A percentile compares a stretch with the other conserved stretches of the same genome.
Evolutionary conservation across 2,888 invertebrate species (phyloP).

Genomic region (Hermaeophaga mercurialis): DNA sequence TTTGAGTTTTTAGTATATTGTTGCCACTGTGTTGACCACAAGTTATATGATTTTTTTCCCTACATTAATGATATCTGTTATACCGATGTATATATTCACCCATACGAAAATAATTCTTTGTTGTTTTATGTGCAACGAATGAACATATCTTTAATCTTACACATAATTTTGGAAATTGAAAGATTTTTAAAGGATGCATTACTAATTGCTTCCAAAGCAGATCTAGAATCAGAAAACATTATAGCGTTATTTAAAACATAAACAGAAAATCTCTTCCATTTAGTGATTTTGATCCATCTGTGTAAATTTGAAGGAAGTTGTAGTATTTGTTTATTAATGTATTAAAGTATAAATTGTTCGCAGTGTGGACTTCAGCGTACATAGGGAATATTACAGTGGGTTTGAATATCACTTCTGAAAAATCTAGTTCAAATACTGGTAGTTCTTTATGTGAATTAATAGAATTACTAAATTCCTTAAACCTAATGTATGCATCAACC

Average conservation of each 20-base stretch:
- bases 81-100: background rate
- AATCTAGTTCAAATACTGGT: constrained; percentile 1
- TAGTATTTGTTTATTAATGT: background rate
- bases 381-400: background rate
- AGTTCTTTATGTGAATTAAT: background rate
- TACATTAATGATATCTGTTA: background rate
- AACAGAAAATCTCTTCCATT: constrained; percentile 3
- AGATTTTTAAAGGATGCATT: no score
- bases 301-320: no score
- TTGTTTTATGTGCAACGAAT: no score
- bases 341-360: no score
- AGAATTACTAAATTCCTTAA: background rate
- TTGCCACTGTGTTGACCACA: background rate
- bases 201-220: no score
- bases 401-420: constrained; percentile 2
- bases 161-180: no score
- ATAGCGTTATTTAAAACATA: no score
- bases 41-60: background rate
- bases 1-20: background rate
- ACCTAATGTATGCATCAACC: background rate
- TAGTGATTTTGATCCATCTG: no score
- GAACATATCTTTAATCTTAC: no score
- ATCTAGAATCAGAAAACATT: no score
- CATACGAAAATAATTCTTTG: no score
- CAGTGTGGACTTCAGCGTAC: background rate